Conservation (phyloP, 1,140 invertebrate genomes). For the Drosophila athabasca region DNA sequence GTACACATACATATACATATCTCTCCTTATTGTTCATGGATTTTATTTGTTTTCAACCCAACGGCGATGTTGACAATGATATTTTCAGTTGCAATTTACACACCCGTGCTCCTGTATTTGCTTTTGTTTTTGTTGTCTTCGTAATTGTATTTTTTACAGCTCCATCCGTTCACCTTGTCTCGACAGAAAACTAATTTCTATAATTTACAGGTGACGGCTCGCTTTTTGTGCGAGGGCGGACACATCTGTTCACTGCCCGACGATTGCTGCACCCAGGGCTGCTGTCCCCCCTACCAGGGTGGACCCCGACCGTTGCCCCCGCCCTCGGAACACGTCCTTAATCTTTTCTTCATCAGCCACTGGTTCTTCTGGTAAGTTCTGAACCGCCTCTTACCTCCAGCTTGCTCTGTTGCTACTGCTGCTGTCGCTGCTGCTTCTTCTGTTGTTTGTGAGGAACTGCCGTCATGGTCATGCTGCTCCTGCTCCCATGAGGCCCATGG, state of each 20-base stretch:
- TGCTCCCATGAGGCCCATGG: too few species aligned
- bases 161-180: neutral
- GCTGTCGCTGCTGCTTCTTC: neutral
- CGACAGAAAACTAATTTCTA: constrained; percentile 13
- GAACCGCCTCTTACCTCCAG: neutral
- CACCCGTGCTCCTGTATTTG: neutral
- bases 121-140: neutral
- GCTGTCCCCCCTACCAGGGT: constrained; percentile 86
- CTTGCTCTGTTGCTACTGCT: neutral
- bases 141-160: constrained; percentile 10
- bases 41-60: constrained; percentile 5
- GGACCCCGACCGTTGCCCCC: constrained; percentile 84
- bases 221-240: constrained; percentile 85
- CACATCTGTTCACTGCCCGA: constrained; percentile 87
- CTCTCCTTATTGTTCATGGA: constrained; percentile 13
- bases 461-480: neutral
- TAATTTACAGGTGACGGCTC: constrained; percentile 66
- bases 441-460: constrained; percentile 8
- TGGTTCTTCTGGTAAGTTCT: constrained; percentile 84
- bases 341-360: constrained; percentile 85
- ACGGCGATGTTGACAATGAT: constrained; percentile 39
- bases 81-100: constrained; percentile 27
- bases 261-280: constrained; percentile 89
- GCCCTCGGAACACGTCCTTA: constrained; percentile 84
- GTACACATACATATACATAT: neutral